Percentiles rank a stretch among this genome's conserved stretches.
Evolutionary conservation across 2,113 vertebrate genomes (phyloP).

Genomic region (Dunckerocampus dactyliophorus): DNA sequence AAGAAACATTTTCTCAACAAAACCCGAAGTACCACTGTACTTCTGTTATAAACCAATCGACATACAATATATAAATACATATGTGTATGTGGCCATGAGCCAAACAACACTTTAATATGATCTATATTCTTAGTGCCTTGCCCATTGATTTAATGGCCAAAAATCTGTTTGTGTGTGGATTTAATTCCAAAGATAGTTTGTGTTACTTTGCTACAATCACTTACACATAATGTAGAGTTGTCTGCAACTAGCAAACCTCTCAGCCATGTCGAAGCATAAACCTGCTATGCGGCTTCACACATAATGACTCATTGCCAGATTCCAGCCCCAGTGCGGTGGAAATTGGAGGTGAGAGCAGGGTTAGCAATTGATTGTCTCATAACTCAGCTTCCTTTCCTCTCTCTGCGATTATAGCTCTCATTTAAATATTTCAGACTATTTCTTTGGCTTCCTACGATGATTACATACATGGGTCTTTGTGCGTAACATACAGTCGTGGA

Average conservation of each 20-base stretch:
- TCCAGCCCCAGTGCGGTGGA: slow-evolving; percentile 19
- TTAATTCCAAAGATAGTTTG: neutral
- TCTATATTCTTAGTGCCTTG: too few relatives aligned
- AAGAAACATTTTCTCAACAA: too few relatives aligned
- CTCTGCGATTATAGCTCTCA: slow-evolving; percentile 9
- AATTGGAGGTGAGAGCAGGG: slow-evolving; percentile 28
- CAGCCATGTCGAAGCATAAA: slow-evolving; percentile 13
- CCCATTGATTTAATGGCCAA: neutral
- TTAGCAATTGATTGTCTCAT: slow-evolving; percentile 38
- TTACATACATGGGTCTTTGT: neutral
- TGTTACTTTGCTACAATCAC: slow-evolving; percentile 7
- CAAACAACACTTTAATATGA: too few relatives aligned
- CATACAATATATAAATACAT: too few relatives aligned
- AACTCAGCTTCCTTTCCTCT: slow-evolving; percentile 35
- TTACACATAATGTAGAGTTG: slow-evolving; percentile 10
- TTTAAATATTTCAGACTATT: slow-evolving; percentile 35
- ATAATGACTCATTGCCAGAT: slow-evolving; percentile 28
- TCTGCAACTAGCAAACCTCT: slow-evolving; percentile 13
- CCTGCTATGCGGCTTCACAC: slow-evolving; percentile 20
- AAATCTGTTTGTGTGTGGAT: neutral
- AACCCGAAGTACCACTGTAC: too few relatives aligned
- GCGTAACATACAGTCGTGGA: slow-evolving; percentile 5
- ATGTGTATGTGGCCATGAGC: too few relatives aligned
- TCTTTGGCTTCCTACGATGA: slow-evolving; percentile 6
- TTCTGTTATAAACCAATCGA: too few relatives aligned